Conservation (phyloP, 2,797 vertebrate species). For the Momotus momota region DNA sequence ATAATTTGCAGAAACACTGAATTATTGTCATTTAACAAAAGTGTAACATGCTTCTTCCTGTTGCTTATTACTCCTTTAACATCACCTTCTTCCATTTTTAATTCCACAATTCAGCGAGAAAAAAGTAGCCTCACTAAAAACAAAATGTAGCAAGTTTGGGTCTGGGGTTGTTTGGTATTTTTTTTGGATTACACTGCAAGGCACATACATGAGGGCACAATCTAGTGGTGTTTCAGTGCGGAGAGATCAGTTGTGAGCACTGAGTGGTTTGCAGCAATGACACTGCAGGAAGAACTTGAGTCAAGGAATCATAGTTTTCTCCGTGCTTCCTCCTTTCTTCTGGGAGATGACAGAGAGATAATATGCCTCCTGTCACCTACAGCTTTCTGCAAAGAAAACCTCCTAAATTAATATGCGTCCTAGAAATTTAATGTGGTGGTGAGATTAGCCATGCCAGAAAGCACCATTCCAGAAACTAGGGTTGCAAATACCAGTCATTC, state of each 20-base stretch:
- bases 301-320: not conserved
- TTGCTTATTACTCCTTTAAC: not conserved
- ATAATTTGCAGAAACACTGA: not conserved
- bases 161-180: not conserved
- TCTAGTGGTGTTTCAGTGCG: not conserved
- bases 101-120: not conserved
- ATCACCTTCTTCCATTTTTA: not conserved
- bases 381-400: not conserved
- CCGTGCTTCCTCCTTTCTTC: not conserved
- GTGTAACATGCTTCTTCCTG: not conserved
- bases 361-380: not conserved
- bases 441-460: not conserved
- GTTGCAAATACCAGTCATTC: not conserved
- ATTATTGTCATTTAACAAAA: not conserved
- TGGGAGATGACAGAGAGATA: not conserved
- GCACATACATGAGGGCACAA: not conserved
- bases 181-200: not conserved
- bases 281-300: not conserved
- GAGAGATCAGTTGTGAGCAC: not conserved
- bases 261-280: not conserved
- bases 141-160: fast-evolving
- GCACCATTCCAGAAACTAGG: not conserved
- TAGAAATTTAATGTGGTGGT: not conserved
- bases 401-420: not conserved
- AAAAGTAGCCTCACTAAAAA: not conserved